Percentiles rank a stretch among this genome's conserved stretches.
Conservation (phyloP, 2,888 invertebrate genomes). For the Hoplodrina blanda region DNA sequence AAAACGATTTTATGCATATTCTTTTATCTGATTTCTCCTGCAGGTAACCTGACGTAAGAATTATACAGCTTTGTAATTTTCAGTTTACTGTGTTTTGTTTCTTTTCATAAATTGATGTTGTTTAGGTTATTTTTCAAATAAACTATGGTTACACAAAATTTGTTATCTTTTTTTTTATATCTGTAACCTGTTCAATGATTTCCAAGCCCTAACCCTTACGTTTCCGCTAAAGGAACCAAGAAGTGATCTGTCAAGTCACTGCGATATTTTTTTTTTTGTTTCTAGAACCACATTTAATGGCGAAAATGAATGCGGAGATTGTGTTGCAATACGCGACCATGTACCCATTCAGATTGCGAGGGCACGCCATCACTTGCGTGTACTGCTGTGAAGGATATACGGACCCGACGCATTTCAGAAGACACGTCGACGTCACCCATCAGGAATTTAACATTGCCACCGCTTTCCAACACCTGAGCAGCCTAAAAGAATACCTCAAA, state of each 20-base stretch:
- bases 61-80: too few species aligned
- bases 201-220: neutral
- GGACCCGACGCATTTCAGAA: conserved; percentile 77
- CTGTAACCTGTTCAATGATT: neutral
- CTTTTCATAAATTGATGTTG: neutral
- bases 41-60: too few species aligned
- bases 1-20: too few species aligned
- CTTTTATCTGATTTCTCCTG: too few species aligned
- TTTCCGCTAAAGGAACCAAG: conserved; percentile 19
- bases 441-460: conserved; percentile 76
- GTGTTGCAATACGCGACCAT: conserved; percentile 83
- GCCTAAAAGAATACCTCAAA: conserved; percentile 79
- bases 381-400: conserved; percentile 83
- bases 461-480: conserved; percentile 80
- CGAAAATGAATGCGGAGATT: conserved; percentile 83
- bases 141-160: neutral
- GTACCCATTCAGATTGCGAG: conserved; percentile 83
- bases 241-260: conserved; percentile 66
- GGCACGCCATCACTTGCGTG: conserved; percentile 80
- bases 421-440: conserved; percentile 77
- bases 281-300: conserved; percentile 83
- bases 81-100: too few species aligned
- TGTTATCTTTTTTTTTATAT: conserved; percentile 21
- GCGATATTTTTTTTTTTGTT: conserved; percentile 79
- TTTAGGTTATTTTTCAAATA: conserved; percentile 10